Percentiles rank a stretch among this genome's conserved stretches.
phyloP scores from a whole-genome alignment of 2,888 invertebrate genomes.

The Drosophila recens region DNA sequence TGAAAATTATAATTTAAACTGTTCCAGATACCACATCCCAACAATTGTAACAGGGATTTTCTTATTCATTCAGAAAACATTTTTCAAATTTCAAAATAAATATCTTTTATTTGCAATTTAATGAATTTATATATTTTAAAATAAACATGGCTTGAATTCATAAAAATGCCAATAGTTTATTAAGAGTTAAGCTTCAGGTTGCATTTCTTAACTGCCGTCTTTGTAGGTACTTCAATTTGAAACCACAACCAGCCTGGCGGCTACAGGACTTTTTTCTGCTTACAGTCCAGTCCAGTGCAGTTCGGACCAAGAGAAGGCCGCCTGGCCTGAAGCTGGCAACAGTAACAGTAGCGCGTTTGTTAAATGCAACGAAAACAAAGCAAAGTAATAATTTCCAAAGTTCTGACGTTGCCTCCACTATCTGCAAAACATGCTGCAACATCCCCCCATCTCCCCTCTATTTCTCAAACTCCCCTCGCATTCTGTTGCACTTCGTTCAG shows the following conservation, averaged over 20 bases:
- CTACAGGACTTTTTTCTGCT: slow-evolving; percentile 15
- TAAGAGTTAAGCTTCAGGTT: not conserved
- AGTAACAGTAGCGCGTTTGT: slow-evolving; percentile 45
- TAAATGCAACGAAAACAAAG: slow-evolving; percentile 65
- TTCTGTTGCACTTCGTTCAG: slow-evolving; percentile 31
- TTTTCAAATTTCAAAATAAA: too few species aligned
- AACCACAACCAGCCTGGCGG: slow-evolving; percentile 28
- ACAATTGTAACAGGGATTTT: too few species aligned
- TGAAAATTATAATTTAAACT: too few species aligned
- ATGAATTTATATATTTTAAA: not conserved
- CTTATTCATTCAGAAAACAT: too few species aligned
- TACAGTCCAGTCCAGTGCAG: slow-evolving; percentile 9
- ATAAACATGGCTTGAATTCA: not conserved
- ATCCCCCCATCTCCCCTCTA: not conserved
- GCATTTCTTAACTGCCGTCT: not conserved
- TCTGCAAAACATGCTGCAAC: slow-evolving; percentile 29
- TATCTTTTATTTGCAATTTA: too few species aligned
- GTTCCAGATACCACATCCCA: too few species aligned
- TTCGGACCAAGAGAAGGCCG: slow-evolving; percentile 21
- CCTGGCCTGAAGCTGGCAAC: slow-evolving; percentile 25
- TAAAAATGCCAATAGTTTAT: not conserved
- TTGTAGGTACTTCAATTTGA: slow-evolving; percentile 49
- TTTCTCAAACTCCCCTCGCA: not conserved
- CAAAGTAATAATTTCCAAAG: slow-evolving; percentile 79
- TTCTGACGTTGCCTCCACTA: slow-evolving; percentile 65